Conservation (phyloP, 2,797 vertebrate genomes). For the Gallinago nigripennis region DNA sequence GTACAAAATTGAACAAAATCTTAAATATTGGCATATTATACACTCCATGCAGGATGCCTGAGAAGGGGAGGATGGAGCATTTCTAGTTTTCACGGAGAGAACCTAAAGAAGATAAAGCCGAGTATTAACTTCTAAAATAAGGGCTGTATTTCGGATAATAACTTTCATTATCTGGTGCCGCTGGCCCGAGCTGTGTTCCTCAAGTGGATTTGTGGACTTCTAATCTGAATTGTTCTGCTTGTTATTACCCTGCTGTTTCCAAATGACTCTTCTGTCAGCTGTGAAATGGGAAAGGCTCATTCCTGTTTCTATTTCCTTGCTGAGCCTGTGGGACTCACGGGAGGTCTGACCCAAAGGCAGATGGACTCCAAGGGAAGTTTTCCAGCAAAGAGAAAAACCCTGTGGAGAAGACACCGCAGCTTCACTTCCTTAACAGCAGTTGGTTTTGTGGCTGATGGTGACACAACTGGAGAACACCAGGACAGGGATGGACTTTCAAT, state of each 20-base stretch:
- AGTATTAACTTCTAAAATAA: slow-evolving; percentile 27
- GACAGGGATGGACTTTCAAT: not conserved
- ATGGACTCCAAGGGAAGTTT: not conserved
- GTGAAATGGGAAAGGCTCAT: not conserved
- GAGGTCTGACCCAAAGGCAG: not conserved
- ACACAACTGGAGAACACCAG: slow-evolving; percentile 3
- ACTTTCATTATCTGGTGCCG: not conserved
- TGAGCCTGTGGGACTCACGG: not conserved
- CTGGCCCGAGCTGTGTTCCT: not conserved
- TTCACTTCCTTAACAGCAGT: not conserved
- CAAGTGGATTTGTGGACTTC: not conserved
- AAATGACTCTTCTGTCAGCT: not conserved
- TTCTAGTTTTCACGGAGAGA: not conserved
- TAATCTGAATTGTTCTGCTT: not conserved
- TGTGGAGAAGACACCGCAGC: not conserved
- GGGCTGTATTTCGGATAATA: not conserved
- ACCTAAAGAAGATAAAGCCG: not conserved
- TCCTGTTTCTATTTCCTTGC: not conserved
- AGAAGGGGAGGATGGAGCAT: not conserved
- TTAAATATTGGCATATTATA: not conserved
- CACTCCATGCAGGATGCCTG: not conserved
- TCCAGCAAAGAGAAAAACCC: not conserved
- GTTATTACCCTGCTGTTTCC: not conserved
- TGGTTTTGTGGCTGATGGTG: not conserved
- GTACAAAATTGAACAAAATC: not conserved